Evolutionary conservation across 2,888 invertebrate species (phyloP), one percentile per base, ranked within the genome.

Genomic region (Tachina fera): DNA sequence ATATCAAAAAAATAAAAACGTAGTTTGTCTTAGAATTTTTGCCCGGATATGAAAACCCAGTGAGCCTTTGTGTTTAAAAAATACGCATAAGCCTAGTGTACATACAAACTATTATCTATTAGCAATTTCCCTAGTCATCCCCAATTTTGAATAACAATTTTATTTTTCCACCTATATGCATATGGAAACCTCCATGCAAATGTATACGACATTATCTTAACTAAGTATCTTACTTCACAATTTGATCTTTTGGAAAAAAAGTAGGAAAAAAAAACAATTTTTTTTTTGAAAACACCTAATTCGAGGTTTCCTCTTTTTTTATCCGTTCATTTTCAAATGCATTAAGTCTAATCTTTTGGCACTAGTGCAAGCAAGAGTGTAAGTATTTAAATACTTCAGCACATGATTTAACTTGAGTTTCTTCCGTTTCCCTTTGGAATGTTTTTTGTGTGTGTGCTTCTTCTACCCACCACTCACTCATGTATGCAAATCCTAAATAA

Each of bases 401-500:
- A 81, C 51, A 68, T 74, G 74, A 74, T 67, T 81, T 74, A 39
- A 74, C 60, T 74, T 81, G 45, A 74, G 67, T 45, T 43, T 60
- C 53, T 75, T 68, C 45, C 68, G 67, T 41, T 74, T 81, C 22
- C 49, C 43, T 67, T 67, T 70, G 61, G n/a, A 31, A 53, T 63
- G 22, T 41, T 47, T 60, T 49, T 3, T 41, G 49, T 49, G 2
- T 1, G 45, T 72, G 22, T 41, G 10, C 51, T 45, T n/a, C 53
- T 45, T 56, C 13, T 22, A 61, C 31, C 31, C 31, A 31, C 31
- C 39, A 65, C 43, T 56, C 39, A 65, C 43, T 56, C 53, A 16
- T 49, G 60, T 81, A 81, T 81, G 81, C 11, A 81, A 75, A 81
- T 81, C 68, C 45, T 22, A 45, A 68, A 75, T 81, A 81, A 81